phyloP scores from a whole-genome alignment of 2,888 invertebrate species.

The Netelia fuscicornis region DNA sequence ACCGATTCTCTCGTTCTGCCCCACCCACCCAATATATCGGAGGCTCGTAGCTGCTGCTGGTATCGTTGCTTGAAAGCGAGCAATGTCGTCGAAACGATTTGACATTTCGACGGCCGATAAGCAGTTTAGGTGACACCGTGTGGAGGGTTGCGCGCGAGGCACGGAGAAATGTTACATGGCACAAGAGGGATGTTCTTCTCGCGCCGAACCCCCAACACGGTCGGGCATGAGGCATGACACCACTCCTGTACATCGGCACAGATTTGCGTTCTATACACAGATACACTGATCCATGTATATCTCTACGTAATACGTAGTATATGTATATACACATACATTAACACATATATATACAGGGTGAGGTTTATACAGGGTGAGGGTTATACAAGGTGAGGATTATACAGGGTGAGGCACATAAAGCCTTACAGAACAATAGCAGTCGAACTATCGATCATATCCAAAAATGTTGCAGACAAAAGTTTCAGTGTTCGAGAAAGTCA shows the following conservation, averaged over 20 bases:
- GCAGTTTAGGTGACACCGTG: constrained; percentile 63
- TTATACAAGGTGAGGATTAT: no score
- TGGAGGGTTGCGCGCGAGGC: constrained; percentile 38
- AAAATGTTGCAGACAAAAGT: no score
- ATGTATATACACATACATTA: not conserved
- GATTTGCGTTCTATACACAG: constrained; percentile 15
- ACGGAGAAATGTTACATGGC: constrained; percentile 7
- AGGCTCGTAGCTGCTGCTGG: not conserved
- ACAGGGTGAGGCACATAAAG: no score
- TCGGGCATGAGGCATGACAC: constrained; percentile 41
- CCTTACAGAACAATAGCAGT: no score
- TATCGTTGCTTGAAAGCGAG: not conserved
- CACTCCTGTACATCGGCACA: constrained; percentile 12
- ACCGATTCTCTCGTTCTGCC: not conserved
- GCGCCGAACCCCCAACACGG: not conserved
- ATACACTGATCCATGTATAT: not conserved
- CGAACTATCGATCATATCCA: no score
- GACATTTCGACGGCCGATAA: constrained; percentile 69
- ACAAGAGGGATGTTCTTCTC: constrained; percentile 34
- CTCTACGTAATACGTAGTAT: not conserved
- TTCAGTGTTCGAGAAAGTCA: no score
- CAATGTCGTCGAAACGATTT: constrained; percentile 67
- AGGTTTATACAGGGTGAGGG: no score
- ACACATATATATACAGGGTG: not conserved
- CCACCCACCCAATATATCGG: constrained; percentile 4